Percentiles rank a stretch among this genome's conserved stretches.
Conservation (phyloP, 2,888 invertebrate genomes). For the Yponomeuta plumbellus region DNA sequence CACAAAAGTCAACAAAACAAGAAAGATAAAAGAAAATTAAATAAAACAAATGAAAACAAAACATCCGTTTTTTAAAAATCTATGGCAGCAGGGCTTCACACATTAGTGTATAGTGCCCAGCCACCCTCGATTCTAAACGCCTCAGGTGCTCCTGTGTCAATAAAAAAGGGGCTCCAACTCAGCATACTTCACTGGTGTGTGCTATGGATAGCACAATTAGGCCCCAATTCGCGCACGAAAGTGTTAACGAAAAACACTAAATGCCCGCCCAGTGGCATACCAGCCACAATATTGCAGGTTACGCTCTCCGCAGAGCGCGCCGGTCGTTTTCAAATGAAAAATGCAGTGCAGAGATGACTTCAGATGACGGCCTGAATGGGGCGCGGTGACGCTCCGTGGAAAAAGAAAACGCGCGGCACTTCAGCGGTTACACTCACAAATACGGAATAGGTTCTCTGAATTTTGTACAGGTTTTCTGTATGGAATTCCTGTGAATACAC, state of each 20-base stretch:
- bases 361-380: not conserved
- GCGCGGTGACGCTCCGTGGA: not conserved
- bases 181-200: too few relatives aligned
- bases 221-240: not conserved
- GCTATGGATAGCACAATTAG: too few relatives aligned
- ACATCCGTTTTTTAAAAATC: too few relatives aligned
- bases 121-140: too few relatives aligned
- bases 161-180: too few relatives aligned
- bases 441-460: not conserved
- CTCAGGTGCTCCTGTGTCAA: too few relatives aligned
- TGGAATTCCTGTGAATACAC: not conserved
- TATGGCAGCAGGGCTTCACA: too few relatives aligned
- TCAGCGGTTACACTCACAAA: not conserved
- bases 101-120: too few relatives aligned
- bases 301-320: not conserved
- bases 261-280: not conserved
- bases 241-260: not conserved
- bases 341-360: not conserved
- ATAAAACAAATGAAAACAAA: too few relatives aligned
- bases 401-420: not conserved
- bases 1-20: too few relatives aligned
- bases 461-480: not conserved
- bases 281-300: slow-evolving; percentile 7
- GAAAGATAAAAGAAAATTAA: too few relatives aligned
- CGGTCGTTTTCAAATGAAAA: not conserved